phyloP scores from a whole-genome alignment of 2,113 vertebrate genomes.

The Psammodynastes pulverulentus region DNA sequence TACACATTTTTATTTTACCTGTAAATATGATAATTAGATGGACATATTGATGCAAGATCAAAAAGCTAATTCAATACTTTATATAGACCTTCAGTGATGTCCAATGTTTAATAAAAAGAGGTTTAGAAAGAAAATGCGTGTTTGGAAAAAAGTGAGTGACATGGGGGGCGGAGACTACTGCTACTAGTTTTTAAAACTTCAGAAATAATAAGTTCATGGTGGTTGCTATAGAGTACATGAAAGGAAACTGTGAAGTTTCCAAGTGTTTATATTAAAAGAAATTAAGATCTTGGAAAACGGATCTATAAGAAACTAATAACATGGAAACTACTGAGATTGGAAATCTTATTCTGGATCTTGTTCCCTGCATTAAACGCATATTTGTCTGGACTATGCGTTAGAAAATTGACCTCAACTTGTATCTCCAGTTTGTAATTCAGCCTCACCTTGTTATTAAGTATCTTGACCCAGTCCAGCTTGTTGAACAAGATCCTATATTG shows the following conservation, averaged over 20 bases:
- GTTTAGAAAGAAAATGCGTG: background rate
- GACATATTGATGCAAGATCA: background rate
- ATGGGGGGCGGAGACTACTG: background rate
- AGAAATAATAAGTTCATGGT: background rate
- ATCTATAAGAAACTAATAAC: background rate
- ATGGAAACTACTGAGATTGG: background rate
- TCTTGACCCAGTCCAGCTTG: background rate
- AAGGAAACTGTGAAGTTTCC: background rate
- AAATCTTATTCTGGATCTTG: background rate
- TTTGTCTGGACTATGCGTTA: background rate
- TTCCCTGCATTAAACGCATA: background rate
- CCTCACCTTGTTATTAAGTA: background rate
- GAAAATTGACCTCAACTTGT: background rate
- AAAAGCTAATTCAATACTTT: background rate
- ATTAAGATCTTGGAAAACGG: background rate
- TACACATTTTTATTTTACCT: background rate
- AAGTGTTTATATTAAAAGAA: background rate
- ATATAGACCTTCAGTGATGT: background rate
- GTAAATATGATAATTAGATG: background rate
- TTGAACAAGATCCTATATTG: background rate
- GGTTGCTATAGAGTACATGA: background rate
- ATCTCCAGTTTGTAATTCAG: background rate
- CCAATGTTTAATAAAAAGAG: background rate
- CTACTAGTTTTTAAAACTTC: background rate
- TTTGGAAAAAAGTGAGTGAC: background rate